Base-by-base conservation (phyloP, 2,797 vertebrate genomes). In the Enteromius argenteus region DNA sequence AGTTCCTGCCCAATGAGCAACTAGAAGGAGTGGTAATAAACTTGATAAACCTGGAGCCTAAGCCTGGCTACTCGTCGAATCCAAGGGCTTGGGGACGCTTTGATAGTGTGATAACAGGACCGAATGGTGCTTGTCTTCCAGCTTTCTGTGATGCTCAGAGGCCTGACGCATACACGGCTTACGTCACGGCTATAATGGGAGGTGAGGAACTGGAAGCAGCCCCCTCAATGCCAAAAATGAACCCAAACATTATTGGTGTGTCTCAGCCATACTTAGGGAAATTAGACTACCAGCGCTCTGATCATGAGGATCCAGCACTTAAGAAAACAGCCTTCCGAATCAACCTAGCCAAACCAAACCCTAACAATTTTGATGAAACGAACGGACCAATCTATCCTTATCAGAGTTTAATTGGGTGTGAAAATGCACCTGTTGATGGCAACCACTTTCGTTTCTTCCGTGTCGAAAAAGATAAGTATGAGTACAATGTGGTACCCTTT, bases 61-160 rank as follows among this genome's bases (percentile, higher is more conserved):
- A 95, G 49, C 96, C 97, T 0, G 98, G 98, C 80, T 99, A 93
- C 81, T 94, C 96, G 0, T 92, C 96, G 80, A 99, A 99, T 86
- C 98, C 98, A 0, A 94, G 97, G 79, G 97, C 98, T 0, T 99
- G 98, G 98, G 98, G 98, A 0, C 96, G 98, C 37, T 99, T 99
- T 75, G 98, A 99, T 93, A 99, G 98, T 21, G 96, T 96, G 2
- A 94, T 99, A 89, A 99, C 98, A 0, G 98, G 97, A 3, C 87
- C 93, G 37, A 99, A 98, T 0, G 98, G 98, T 0, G 98, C 97
- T 66, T 99, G 98, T 89, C 92, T 99, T 69, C 98, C 98, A 0
- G 97, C 98, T 32, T 99, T 99, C 90, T 99, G 98, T 2, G 98
- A 99, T 0, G 89, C 89, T 0, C 93, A 87, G 62, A 93, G 90